A percentile compares a stretch with the other conserved stretches of the same genome.
Conservation (phyloP, 1,140 invertebrate genomes). For the Zaprionus capensis region DNA sequence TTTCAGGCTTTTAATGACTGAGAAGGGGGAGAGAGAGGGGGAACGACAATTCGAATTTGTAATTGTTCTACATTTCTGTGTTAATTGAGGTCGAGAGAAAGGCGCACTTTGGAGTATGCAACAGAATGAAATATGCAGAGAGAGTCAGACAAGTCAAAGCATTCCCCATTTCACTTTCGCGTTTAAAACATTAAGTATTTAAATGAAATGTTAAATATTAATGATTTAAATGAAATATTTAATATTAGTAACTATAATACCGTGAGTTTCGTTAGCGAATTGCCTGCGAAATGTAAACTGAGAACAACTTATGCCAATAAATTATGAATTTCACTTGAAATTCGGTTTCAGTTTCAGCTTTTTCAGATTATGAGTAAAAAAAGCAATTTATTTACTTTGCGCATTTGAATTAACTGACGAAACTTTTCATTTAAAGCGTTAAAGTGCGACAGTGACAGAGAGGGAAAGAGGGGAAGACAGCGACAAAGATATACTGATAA, state of each 20-base stretch:
- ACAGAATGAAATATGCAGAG: conserved; percentile 2
- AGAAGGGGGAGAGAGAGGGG: background rate
- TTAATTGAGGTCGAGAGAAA: conserved; percentile 27
- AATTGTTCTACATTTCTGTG: conserved; percentile 44
- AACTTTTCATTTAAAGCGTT: conserved; percentile 46
- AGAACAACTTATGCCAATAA: background rate
- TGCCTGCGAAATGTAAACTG: background rate
- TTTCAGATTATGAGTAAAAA: conserved; percentile 11
- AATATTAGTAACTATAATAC: background rate
- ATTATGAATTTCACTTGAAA: conserved; percentile 2
- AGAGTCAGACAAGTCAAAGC: background rate
- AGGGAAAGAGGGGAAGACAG: background rate
- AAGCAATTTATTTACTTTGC: conserved; percentile 37
- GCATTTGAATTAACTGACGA: conserved; percentile 19
- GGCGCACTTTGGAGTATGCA: conserved; percentile 28
- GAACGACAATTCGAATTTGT: conserved; percentile 36
- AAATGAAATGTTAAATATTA: too few relatives aligned
- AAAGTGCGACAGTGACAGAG: conserved; percentile 8
- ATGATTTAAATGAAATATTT: too few relatives aligned
- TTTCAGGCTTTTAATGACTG: conserved; percentile 48
- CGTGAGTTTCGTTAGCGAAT: background rate
- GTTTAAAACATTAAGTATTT: background rate
- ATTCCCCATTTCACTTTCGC: background rate
- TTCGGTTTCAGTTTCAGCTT: background rate
- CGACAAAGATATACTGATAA: conserved; percentile 26